phyloP scores from a whole-genome alignment of 2,113 vertebrate genomes.

The Synodontis membranacea region DNA sequence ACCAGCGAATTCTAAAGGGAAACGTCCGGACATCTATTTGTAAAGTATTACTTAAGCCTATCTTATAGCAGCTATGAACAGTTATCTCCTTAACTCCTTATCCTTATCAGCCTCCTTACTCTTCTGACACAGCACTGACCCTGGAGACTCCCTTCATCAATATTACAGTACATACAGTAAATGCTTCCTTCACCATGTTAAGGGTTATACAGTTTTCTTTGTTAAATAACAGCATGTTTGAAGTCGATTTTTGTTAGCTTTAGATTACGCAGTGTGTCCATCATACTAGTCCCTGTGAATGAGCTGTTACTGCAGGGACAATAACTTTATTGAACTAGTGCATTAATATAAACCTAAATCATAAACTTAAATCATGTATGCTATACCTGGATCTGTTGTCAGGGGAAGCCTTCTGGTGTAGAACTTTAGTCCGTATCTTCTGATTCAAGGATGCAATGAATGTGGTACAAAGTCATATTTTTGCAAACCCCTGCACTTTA shows the following conservation, averaged over 20 bases:
- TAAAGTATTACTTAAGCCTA: background rate
- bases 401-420: background rate
- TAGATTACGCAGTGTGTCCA: background rate
- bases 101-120: background rate
- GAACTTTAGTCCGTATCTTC: background rate
- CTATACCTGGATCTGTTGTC: background rate
- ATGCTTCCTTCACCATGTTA: background rate
- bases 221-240: background rate
- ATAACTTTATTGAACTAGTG: background rate
- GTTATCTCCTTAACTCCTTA: too few species aligned
- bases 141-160: background rate
- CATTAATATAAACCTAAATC: constrained; percentile 5
- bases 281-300: background rate
- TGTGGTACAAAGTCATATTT: background rate
- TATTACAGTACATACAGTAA: too few species aligned
- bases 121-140: background rate
- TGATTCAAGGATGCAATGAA: background rate
- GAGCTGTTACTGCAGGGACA: background rate
- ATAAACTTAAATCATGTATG: background rate
- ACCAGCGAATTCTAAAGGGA: too few species aligned
- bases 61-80: background rate
- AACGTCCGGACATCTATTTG: too few species aligned
- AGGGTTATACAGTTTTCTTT: background rate
- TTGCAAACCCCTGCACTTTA: background rate
- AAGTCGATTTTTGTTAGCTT: background rate